Evolutionary conservation across 2,888 invertebrate genomes (phyloP).

Genomic region (Antitype chi): DNA sequence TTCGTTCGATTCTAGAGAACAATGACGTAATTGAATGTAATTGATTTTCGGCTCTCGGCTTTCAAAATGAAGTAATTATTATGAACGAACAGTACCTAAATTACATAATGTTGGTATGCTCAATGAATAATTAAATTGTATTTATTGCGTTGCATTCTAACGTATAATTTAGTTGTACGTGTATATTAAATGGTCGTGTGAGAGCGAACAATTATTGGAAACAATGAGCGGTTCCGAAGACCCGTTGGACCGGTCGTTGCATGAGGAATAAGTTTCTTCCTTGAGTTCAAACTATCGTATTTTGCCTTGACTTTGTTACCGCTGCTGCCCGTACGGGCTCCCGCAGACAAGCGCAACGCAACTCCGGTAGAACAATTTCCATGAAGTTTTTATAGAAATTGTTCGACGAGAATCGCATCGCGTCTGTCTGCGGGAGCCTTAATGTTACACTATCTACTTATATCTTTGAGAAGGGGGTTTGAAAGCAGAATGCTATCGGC

Average conservation of each 20-base stretch:
- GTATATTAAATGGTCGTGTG: constrained; percentile 48
- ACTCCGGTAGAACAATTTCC: background rate
- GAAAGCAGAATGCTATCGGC: constrained; percentile 9
- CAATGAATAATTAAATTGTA: constrained; percentile 25
- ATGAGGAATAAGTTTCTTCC: constrained; percentile 53
- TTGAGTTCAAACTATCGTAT: constrained; percentile 35
- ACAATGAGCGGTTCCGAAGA: constrained; percentile 58
- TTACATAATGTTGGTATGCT: constrained; percentile 15
- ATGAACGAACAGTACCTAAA: constrained; percentile 3
- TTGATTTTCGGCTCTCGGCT: constrained; percentile 44
- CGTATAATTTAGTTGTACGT: constrained; percentile 52
- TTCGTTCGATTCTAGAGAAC: constrained; percentile 22
- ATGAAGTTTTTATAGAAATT: background rate
- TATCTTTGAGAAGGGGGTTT: constrained; percentile 31
- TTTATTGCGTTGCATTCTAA: constrained; percentile 35
- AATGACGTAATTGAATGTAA: constrained; percentile 34
- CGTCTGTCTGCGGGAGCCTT: background rate
- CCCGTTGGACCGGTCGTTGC: constrained; percentile 60
- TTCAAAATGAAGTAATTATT: constrained; percentile 50
- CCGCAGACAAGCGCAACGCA: background rate
- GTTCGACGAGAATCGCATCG: background rate
- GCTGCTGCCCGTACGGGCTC: constrained; percentile 22
- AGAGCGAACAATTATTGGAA: constrained; percentile 62
- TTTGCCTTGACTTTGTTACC: constrained; percentile 65
- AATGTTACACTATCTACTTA: constrained; percentile 30